Conservation (phyloP, 2,888 invertebrate species). For the Pristionchus arcanus region DNA sequence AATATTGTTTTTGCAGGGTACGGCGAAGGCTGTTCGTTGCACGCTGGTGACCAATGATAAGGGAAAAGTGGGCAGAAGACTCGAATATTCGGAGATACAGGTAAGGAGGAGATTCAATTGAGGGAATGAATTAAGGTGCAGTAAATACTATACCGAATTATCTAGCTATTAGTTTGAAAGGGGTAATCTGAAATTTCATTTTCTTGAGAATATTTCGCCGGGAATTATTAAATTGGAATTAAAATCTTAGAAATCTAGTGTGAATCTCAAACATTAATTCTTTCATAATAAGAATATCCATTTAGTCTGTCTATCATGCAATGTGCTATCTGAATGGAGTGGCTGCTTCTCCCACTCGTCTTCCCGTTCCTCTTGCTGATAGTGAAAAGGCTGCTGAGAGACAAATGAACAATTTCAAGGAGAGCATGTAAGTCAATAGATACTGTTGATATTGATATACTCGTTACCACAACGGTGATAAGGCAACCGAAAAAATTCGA, state of each 20-base stretch:
- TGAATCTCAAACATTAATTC: too few species aligned
- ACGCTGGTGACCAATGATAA: not conserved
- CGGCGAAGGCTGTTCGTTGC: slow-evolving; percentile 25
- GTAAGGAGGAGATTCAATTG: not conserved
- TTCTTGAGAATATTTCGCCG: too few species aligned
- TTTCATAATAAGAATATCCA: not conserved
- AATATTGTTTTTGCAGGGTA: not conserved
- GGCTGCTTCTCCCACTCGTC: slow-evolving; percentile 13
- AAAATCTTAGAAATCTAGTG: too few species aligned
- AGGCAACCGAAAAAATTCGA: too few species aligned
- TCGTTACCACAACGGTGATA: too few species aligned
- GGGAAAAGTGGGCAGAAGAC: slow-evolving; percentile 1
- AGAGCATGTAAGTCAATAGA: slow-evolving; percentile 47
- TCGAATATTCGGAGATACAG: slow-evolving; percentile 10
- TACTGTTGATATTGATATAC: too few species aligned
- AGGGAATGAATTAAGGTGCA: not conserved
- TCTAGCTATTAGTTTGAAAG: too few species aligned
- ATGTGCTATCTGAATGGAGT: slow-evolving; percentile 42
- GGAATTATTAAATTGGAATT: too few species aligned
- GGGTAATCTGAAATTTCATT: too few species aligned
- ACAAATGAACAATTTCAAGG: slow-evolving; percentile 43
- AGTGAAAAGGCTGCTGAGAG: slow-evolving; percentile 38
- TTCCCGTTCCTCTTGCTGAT: slow-evolving; percentile 40
- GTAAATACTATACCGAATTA: not conserved
- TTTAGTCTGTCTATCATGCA: not conserved